Evolutionary conservation across 2,888 invertebrate species (phyloP).

Genomic region (Artemia sinica): DNA sequence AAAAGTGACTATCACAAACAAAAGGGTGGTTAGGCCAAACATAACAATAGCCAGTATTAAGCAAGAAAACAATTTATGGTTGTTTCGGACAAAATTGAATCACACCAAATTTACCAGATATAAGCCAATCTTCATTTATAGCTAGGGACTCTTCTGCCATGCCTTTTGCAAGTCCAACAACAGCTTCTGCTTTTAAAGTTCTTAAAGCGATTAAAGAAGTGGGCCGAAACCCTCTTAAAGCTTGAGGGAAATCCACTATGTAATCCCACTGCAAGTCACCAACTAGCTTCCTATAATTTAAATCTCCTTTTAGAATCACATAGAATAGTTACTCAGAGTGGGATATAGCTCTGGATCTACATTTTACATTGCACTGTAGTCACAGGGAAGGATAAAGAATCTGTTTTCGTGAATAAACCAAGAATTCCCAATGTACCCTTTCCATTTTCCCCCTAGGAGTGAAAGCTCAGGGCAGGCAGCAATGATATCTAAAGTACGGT

Average conservation of each 20-base stretch:
- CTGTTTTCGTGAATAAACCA: slow-evolving; percentile 38
- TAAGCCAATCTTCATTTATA: slow-evolving; percentile 57
- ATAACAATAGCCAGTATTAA: too few species aligned
- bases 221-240: slow-evolving; percentile 60
- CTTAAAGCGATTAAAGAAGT: slow-evolving; percentile 61
- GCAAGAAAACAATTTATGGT: too few species aligned
- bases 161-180: slow-evolving; percentile 53
- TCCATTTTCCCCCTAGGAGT: slow-evolving; percentile 41
- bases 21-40: too few species aligned
- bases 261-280: slow-evolving; percentile 68
- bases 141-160: slow-evolving; percentile 29
- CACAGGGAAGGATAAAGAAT: slow-evolving; percentile 76
- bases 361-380: slow-evolving; percentile 55
- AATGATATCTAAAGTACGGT: slow-evolving; percentile 43
- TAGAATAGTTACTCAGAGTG: slow-evolving; percentile 46
- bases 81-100: slow-evolving; percentile 39
- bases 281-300: slow-evolving; percentile 84
- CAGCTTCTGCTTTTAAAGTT: slow-evolving; percentile 74
- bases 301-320: slow-evolving; percentile 46
- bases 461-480: slow-evolving; percentile 25
- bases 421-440: slow-evolving; percentile 32
- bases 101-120: slow-evolving; percentile 62
- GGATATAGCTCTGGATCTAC: slow-evolving; percentile 49
- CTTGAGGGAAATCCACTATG: slow-evolving; percentile 44
- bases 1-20: too few species aligned